These are phyloP conservation scores for human DNA, from an alignment of 2,113 vertebrate species.

Conservation along the genomic window GRCh38 chr2:12970501-12971000, in stretches of 20 bases:
- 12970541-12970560: not conserved
- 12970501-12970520: rapidly evolving
- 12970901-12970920: too few relatives aligned
- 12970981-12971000: not conserved
- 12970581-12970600: not conserved
- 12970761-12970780: not conserved
- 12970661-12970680: not conserved
- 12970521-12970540: rapidly evolving
- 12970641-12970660: not conserved
- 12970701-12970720: too few relatives aligned
- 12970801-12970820: not conserved
- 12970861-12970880: not conserved
- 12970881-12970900: not conserved
- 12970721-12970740: not conserved
- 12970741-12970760: not conserved
- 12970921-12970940: not conserved
- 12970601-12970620: rapidly evolving
- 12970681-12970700: not conserved
- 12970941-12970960: rapidly evolving
- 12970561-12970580: rapidly evolving
- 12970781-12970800: not conserved
- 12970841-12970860: not conserved
- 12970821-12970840: not conserved
- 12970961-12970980: not conserved
- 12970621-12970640: not conserved